Conservation (phyloP, 2,888 invertebrate species). For the Hypercompe scribonia region DNA sequence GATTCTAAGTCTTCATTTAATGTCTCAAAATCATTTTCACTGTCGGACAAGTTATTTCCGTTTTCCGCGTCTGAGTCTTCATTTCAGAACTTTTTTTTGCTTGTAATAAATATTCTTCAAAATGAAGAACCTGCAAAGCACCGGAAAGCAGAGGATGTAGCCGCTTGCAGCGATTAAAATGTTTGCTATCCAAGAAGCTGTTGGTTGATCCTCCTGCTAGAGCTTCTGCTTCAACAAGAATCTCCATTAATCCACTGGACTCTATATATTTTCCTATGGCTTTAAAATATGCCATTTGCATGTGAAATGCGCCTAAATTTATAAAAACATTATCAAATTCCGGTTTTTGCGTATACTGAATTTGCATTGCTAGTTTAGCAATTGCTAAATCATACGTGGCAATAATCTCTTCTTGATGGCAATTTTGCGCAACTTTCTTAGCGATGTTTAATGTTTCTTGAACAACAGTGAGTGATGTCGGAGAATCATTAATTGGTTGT, state of each 20-base stretch:
- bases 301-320: too few relatives aligned
- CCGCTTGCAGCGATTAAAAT: too few relatives aligned
- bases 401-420: conserved; percentile 47
- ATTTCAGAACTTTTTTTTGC: too few relatives aligned
- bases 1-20: too few relatives aligned
- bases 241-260: conserved; percentile 55
- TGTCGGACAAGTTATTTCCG: too few relatives aligned
- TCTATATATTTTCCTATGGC: conserved; percentile 61
- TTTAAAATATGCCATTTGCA: conserved; percentile 58
- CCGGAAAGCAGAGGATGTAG: conserved; percentile 52
- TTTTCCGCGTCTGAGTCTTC: conserved; percentile 5
- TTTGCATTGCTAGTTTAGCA: conserved; percentile 54
- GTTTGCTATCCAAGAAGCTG: conserved; percentile 60
- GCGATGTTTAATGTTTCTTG: conserved; percentile 44
- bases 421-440: conserved; percentile 35
- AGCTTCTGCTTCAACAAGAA: conserved; percentile 54
- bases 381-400: too few relatives aligned
- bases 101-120: conserved; percentile 54
- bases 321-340: conserved; percentile 40
- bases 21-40: too few relatives aligned
- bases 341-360: conserved; percentile 45
- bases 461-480: conserved; percentile 46
- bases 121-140: conserved; percentile 56
- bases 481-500: conserved; percentile 56
- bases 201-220: conserved; percentile 57